phyloP scores from a whole-genome alignment of 2,888 invertebrate species.

The Sussaba pulchella region DNA sequence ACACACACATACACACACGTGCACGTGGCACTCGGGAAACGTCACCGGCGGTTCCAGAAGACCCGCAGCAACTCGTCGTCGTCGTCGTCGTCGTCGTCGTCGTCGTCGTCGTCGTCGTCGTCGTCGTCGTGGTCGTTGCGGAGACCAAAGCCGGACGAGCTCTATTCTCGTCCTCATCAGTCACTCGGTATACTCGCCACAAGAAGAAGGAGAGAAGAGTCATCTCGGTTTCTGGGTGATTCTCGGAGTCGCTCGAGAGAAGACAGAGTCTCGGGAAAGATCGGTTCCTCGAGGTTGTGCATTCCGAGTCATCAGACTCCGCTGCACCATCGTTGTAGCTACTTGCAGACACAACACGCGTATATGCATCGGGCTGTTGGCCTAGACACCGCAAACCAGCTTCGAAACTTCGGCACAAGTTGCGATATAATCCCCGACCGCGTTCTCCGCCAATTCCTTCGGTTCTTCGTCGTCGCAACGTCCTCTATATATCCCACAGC shows the following conservation, averaged over 20 bases:
- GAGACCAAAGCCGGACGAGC: slow-evolving; percentile 59
- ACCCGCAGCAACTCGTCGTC: slow-evolving; percentile 40
- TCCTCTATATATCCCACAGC: slow-evolving; percentile 42
- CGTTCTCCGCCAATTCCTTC: not conserved
- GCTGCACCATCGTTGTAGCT: slow-evolving; percentile 7
- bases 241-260: slow-evolving; percentile 47
- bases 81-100: slow-evolving; percentile 46
- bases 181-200: slow-evolving; percentile 72
- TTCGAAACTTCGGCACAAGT: slow-evolving; percentile 29
- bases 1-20: slow-evolving; percentile 64
- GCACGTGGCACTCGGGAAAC: slow-evolving; percentile 59
- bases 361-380: slow-evolving; percentile 49
- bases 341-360: slow-evolving; percentile 59
- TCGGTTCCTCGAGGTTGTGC: slow-evolving; percentile 44
- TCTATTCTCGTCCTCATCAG: slow-evolving; percentile 83
- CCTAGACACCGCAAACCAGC: slow-evolving; percentile 57
- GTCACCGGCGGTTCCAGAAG: slow-evolving; percentile 48
- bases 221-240: slow-evolving; percentile 64
- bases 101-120: slow-evolving; percentile 47
- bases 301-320: slow-evolving; percentile 51
- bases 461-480: slow-evolving; percentile 15
- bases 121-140: slow-evolving; percentile 33
- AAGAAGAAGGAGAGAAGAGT: slow-evolving; percentile 43
- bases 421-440: not conserved
- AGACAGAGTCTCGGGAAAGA: slow-evolving; percentile 6